Base-by-base conservation (phyloP, 2,888 invertebrate genomes). In the Synanthedon formicaeformis region DNA sequence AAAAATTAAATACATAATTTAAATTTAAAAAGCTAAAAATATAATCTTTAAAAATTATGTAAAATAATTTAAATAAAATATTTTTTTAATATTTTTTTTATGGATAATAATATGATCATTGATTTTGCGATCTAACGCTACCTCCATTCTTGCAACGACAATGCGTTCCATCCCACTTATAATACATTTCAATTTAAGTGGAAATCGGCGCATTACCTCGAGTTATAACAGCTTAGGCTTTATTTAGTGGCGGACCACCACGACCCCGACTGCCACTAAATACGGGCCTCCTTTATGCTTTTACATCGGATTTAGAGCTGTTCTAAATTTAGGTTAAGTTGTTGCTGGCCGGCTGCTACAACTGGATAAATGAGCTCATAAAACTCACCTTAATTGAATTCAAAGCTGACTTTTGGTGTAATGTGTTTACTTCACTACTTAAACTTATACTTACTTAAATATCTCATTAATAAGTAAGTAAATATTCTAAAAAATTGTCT, bases 121-220 rank as follows among this genome's bases (percentile, higher is more conserved):
- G 16, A 49, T 49, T 49, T 49, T 50, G 40, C 34, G 34, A 1
- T 2, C 27, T 18, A 2, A 11, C 51, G 50, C 34, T 27, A 48
- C 34, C 34, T 45, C 40, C n/a, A 53, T 51, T 54, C 52, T 41
- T 16, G 49, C 59, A 59, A 59, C 65, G 59, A 73, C 73, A 75
- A 71, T 68, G 70, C 71, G 69, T 73, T 69, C 70, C 68, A 56
- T 55, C 57, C 57, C 57, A 59, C 65, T 68, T 66, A 70, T 71
- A 75, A 75, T 76, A 75, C 75, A 73, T 76, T 76, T 75, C 70
- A 71, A 74, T 76, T 73, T 73, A 73, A 66, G 63, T 60, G 56
- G 58, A 59, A 67, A 68, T 66, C 64, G 62, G 58, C 59, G 67
- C 70, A 70, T 71, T 73, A 56, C 41, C 51, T 45, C 34, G 51